A percentile compares a stretch with the other conserved stretches of the same genome.
Evolutionary conservation across 2,888 invertebrate species (phyloP).

Genomic region (Dioctria rufipes): DNA sequence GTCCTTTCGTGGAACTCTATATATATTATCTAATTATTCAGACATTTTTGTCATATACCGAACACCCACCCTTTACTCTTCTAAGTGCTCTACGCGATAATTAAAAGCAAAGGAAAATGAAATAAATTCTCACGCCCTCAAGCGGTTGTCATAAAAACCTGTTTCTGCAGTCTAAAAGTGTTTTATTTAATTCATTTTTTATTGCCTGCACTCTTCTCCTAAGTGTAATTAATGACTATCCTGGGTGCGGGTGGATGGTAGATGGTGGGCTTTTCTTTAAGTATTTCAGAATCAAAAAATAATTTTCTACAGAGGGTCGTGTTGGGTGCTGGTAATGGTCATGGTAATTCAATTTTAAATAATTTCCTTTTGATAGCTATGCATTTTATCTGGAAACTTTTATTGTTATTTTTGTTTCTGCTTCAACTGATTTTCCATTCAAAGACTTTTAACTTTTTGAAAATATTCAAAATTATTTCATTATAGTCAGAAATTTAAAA

Average conservation of each 20-base stretch:
- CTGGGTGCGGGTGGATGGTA: conserved; percentile 24
- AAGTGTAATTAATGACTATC: conserved; percentile 37
- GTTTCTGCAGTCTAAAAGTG: conserved; percentile 41
- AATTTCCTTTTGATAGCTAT: conserved; percentile 43
- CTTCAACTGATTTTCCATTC: conserved; percentile 21
- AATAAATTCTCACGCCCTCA: conserved; percentile 47
- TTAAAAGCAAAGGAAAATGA: conserved; percentile 19
- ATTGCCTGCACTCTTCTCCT: conserved; percentile 22
- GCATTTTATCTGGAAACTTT: conserved; percentile 25
- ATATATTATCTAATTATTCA: too few species aligned
- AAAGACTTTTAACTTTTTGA: too few species aligned
- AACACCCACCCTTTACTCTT: too few species aligned
- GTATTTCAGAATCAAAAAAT: conserved; percentile 40
- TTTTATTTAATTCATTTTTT: conserved; percentile 46
- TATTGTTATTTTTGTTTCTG: too few species aligned
- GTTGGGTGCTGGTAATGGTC: background rate
- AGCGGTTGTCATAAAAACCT: conserved; percentile 47
- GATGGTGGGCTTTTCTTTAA: conserved; percentile 32
- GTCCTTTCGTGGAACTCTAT: too few species aligned
- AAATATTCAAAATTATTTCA: too few species aligned
- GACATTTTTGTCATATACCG: too few species aligned
- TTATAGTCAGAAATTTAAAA: too few species aligned
- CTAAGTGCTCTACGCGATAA: too few species aligned
- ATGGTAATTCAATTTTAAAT: conserved; percentile 31
- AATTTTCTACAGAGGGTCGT: conserved; percentile 26